phyloP scores from a whole-genome alignment of 2,797 vertebrate species.

The Molossus molossus region DNA sequence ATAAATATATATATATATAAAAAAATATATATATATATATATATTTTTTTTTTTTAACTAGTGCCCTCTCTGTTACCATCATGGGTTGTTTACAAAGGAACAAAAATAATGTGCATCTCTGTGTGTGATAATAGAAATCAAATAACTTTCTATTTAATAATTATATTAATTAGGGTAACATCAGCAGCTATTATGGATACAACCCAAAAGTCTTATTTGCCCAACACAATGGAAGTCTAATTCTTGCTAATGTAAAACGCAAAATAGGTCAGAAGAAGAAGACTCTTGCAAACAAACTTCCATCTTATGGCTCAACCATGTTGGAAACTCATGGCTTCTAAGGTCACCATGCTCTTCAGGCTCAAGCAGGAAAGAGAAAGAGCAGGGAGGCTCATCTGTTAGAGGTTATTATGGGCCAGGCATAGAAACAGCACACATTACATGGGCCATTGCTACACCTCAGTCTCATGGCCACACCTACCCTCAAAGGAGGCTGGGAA shows the following conservation, averaged over 20 bases:
- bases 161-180: constrained; percentile 67
- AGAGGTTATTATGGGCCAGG: not conserved
- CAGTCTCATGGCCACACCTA: not conserved
- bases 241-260: constrained; percentile 16
- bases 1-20: too few species aligned
- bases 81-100: constrained; percentile 60
- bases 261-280: not conserved
- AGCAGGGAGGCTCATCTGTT: not conserved
- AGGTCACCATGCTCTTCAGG: not conserved
- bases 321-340: not conserved
- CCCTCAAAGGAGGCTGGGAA: not conserved
- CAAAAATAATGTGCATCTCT: constrained; percentile 34
- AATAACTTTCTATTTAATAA: constrained; percentile 68
- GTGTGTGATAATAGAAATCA: constrained; percentile 60
- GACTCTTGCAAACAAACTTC: not conserved
- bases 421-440: not conserved
- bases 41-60: constrained; percentile 61
- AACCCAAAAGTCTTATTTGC: constrained; percentile 57
- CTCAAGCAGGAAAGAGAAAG: constrained; percentile 27
- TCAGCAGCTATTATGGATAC: constrained; percentile 41
- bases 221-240: constrained; percentile 15
- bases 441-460: not conserved
- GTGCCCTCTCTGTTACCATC: constrained; percentile 2
- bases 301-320: not conserved
- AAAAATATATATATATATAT: too few species aligned